Evolutionary conservation across 2,888 invertebrate species (phyloP).

Genomic region (Gryllus longicercus): DNA sequence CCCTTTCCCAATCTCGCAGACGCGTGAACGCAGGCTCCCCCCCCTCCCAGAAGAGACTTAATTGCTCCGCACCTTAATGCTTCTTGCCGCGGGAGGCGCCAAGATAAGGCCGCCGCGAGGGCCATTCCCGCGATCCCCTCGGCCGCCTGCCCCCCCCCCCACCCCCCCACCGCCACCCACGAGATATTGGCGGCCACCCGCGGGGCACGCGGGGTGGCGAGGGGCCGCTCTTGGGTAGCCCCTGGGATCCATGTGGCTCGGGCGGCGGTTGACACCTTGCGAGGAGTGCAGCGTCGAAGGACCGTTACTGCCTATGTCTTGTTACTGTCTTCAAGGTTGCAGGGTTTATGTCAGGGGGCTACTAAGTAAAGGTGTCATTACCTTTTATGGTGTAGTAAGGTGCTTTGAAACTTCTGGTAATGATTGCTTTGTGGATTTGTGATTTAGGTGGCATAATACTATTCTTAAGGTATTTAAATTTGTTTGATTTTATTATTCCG

Average conservation of each 20-base stretch:
- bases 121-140: slow-evolving; percentile 31
- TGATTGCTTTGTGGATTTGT: too few species aligned
- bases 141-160: slow-evolving; percentile 41
- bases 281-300: not conserved
- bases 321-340: not conserved
- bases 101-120: slow-evolving; percentile 36
- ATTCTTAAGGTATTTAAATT: too few species aligned
- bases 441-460: too few species aligned
- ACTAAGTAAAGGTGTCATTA: too few species aligned
- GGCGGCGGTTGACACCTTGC: not conserved
- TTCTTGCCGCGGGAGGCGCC: slow-evolving; percentile 25
- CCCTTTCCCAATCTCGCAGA: slow-evolving; percentile 30
- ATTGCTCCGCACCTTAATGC: slow-evolving; percentile 36
- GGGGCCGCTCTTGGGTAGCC: not conserved
- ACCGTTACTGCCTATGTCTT: not conserved
- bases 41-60: slow-evolving; percentile 33
- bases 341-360: too few species aligned
- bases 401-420: too few species aligned
- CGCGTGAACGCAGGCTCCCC: slow-evolving; percentile 31
- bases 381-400: too few species aligned
- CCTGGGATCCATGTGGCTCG: not conserved
- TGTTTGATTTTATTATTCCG: too few species aligned
- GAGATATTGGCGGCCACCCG: not conserved
- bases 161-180: slow-evolving; percentile 21
- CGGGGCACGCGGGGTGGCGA: not conserved